Percentiles rank a stretch among this genome's conserved stretches.
phyloP scores from a whole-genome alignment of 2,113 vertebrate species.

The Paramisgurnus dabryanus region DNA sequence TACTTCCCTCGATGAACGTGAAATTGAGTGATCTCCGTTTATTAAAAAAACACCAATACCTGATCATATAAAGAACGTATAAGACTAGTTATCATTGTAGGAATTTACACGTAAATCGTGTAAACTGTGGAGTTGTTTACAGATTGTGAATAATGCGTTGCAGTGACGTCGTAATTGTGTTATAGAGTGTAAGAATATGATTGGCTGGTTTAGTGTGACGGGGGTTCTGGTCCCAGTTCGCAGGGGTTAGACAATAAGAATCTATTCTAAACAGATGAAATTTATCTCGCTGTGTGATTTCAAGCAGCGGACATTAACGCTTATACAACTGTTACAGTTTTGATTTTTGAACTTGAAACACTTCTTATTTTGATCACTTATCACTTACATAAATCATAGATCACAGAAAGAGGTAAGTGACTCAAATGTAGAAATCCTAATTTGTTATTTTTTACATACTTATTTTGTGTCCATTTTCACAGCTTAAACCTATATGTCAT shows the following conservation, averaged over 20 bases:
- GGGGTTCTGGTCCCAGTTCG: slow-evolving; percentile 68
- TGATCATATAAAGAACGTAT: not conserved
- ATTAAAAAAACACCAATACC: not conserved
- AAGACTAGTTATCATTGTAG: not conserved
- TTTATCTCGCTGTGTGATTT: not conserved
- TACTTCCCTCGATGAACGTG: not conserved
- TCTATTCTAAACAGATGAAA: slow-evolving; percentile 66
- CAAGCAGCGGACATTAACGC: not conserved
- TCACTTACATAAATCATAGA: slow-evolving; percentile 40
- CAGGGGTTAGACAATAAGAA: slow-evolving; percentile 77
- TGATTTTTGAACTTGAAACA: not conserved
- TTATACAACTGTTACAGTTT: not conserved
- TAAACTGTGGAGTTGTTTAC: not conserved
- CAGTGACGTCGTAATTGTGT: slow-evolving; percentile 52
- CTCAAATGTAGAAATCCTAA: slow-evolving; percentile 10
- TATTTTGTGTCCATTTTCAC: not conserved
- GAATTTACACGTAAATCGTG: not conserved
- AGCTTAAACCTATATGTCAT: not conserved
- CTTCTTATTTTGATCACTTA: not conserved
- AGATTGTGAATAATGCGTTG: not conserved
- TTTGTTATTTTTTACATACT: not conserved
- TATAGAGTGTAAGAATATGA: slow-evolving; percentile 59
- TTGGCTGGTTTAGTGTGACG: slow-evolving; percentile 64
- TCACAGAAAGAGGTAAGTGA: slow-evolving; percentile 52
- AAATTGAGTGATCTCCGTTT: not conserved